Percentiles rank a stretch among this genome's conserved stretches.
These are phyloP conservation scores for Formica exsecta DNA, from an alignment of 1,140 invertebrate species.

Conservation along the genomic window DNA sequence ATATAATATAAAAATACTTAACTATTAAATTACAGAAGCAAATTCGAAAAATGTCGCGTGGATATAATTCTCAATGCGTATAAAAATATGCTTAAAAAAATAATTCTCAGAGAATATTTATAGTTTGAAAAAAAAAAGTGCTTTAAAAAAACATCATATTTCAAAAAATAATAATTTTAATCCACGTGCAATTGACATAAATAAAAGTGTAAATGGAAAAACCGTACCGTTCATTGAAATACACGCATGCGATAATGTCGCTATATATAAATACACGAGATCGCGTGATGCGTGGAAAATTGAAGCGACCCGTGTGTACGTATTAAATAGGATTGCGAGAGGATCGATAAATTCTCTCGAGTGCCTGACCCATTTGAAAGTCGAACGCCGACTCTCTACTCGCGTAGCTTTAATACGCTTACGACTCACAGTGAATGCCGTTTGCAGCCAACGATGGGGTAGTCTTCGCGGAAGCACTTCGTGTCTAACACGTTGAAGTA, in stretches of 20 bases:
- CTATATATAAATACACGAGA: neutral
- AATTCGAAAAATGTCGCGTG: neutral
- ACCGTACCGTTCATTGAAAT: no score
- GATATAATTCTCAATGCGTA: neutral
- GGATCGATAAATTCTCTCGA: conserved; percentile 34
- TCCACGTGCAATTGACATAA: no score
- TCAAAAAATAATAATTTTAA: neutral
- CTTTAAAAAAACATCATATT: neutral
- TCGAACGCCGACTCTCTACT: conserved; percentile 23
- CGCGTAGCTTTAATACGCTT: conserved; percentile 38
- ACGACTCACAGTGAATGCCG: conserved; percentile 71
- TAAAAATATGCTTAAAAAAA: neutral
- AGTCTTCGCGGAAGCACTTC: conserved; percentile 90
- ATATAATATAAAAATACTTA: neutral
- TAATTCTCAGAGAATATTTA: neutral
- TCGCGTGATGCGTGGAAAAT: conserved; percentile 4
- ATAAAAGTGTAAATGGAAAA: no score
- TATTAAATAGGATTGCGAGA: conserved; percentile 38
- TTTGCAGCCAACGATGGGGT: conserved; percentile 88
- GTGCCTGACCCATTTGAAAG: conserved; percentile 44
- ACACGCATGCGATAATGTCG: neutral
- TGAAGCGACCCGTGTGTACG: conserved; percentile 1
- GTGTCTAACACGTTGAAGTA: conserved; percentile 90
- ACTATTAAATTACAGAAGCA: neutral
- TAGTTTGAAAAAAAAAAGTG: neutral